A percentile compares a stretch with the other conserved stretches of the same genome.
phyloP scores from a whole-genome alignment of 2,113 vertebrate genomes.

The Tamias sibiricus region DNA sequence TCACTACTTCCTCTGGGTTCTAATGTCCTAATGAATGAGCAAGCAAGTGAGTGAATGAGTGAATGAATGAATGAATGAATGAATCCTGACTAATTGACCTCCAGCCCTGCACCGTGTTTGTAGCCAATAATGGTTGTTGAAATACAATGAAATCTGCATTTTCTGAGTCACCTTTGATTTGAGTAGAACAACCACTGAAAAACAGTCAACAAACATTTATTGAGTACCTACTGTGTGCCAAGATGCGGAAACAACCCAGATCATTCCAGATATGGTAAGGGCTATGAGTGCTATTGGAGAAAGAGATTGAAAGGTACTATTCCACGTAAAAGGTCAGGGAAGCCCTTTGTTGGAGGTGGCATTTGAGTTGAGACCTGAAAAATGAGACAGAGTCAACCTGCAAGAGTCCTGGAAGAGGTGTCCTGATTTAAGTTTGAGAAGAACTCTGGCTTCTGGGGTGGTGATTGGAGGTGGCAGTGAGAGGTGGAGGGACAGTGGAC shows the following conservation, averaged over 20 bases:
- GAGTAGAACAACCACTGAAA: conserved; percentile 14
- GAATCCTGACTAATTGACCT: neutral
- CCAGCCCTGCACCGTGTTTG: neutral
- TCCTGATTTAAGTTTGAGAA: neutral
- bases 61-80: neutral
- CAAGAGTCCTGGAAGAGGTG: neutral
- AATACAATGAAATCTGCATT: neutral
- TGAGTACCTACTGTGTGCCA: neutral
- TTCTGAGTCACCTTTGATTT: neutral
- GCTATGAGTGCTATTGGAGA: neutral
- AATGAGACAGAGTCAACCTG: neutral
- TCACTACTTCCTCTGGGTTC: neutral
- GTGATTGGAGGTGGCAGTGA: neutral
- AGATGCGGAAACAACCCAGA: neutral
- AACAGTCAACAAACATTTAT: neutral
- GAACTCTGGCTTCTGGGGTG: neutral
- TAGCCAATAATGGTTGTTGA: neutral
- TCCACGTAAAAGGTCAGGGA: neutral
- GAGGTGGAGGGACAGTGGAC: neutral
- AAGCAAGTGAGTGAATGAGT: neutral
- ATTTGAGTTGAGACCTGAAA: neutral
- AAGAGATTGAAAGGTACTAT: neutral
- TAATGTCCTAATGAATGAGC: neutral
- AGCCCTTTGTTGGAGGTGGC: neutral
- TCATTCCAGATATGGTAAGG: neutral